A percentile compares a stretch with the other conserved stretches of the same genome.
Evolutionary conservation across 2,797 vertebrate species (phyloP).

Genomic region (Xyrichtys novacula): DNA sequence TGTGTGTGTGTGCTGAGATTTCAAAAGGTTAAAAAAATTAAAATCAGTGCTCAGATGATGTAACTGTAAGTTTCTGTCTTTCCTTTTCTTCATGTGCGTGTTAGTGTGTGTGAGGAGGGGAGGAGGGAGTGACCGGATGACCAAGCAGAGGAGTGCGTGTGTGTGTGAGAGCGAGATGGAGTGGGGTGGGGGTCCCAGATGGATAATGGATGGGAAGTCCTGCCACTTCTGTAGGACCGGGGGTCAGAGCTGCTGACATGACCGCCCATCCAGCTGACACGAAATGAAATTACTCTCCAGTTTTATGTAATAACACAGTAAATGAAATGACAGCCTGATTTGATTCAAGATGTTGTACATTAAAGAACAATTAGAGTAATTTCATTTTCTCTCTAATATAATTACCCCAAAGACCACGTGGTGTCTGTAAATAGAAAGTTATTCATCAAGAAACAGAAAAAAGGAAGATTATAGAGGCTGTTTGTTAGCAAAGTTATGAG

Average conservation of each 20-base stretch:
- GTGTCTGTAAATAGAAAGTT: slow-evolving; percentile 5
- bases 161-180: slow-evolving; percentile 7
- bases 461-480: background rate
- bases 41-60: background rate
- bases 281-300: slow-evolving; percentile 21
- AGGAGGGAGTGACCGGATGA: slow-evolving; percentile 4
- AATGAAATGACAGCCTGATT: slow-evolving; percentile 31
- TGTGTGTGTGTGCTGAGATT: no score
- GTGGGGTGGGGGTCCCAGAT: slow-evolving; percentile 81
- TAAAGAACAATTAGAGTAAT: background rate
- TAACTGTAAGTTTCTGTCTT: slow-evolving; percentile 4
- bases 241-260: slow-evolving; percentile 35
- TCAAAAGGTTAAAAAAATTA: no score
- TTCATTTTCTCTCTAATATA: slow-evolving; percentile 3
- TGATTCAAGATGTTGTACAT: slow-evolving; percentile 18
- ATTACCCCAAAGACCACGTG: background rate
- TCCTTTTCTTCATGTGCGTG: background rate
- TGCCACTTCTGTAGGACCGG: slow-evolving; percentile 39
- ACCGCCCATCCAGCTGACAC: slow-evolving; percentile 62
- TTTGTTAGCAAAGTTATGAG: no score
- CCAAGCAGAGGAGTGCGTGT: slow-evolving; percentile 2
- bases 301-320: slow-evolving; percentile 19
- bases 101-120: background rate
- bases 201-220: slow-evolving; percentile 84
- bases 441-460: background rate